A percentile compares a stretch with the other conserved stretches of the same genome.
These are phyloP conservation scores for Terrapene triunguis DNA, from an alignment of 2,113 vertebrate genomes.

Conservation along the genomic window DNA sequence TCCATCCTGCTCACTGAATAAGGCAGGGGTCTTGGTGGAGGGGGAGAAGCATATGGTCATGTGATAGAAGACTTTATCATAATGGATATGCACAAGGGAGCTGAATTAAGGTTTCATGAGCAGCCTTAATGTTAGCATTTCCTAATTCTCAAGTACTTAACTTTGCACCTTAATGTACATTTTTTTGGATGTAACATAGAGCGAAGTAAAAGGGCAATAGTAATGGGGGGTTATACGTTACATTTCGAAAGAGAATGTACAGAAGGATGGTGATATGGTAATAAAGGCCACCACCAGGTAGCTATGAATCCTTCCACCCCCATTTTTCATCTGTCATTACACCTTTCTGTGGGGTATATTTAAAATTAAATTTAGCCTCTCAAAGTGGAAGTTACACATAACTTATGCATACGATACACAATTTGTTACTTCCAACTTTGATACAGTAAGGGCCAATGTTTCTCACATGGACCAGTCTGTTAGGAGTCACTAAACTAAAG, in stretches of 20 bases:
- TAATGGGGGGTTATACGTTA: not conserved
- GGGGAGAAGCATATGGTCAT: not conserved
- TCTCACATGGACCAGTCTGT: not conserved
- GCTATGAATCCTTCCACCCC: not conserved
- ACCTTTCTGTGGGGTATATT: not conserved
- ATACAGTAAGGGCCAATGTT: not conserved
- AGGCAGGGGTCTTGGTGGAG: not conserved
- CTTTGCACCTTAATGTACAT: not conserved
- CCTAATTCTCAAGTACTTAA: not conserved
- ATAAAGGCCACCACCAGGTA: not conserved
- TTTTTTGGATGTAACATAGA: not conserved
- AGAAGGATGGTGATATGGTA: not conserved
- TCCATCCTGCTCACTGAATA: not conserved
- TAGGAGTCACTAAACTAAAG: not conserved
- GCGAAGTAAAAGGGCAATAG: not conserved
- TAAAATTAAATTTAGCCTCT: not conserved
- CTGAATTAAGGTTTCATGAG: not conserved
- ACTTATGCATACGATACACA: not conserved
- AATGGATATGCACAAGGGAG: not conserved
- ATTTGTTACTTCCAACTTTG: not conserved
- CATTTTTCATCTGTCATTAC: not conserved
- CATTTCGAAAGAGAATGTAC: not conserved
- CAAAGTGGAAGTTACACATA: not conserved
- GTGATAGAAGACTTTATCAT: not conserved
- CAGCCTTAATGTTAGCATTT: not conserved